Conservation (phyloP, 2,888 invertebrate species). For the Agrenia bidenticulata region DNA sequence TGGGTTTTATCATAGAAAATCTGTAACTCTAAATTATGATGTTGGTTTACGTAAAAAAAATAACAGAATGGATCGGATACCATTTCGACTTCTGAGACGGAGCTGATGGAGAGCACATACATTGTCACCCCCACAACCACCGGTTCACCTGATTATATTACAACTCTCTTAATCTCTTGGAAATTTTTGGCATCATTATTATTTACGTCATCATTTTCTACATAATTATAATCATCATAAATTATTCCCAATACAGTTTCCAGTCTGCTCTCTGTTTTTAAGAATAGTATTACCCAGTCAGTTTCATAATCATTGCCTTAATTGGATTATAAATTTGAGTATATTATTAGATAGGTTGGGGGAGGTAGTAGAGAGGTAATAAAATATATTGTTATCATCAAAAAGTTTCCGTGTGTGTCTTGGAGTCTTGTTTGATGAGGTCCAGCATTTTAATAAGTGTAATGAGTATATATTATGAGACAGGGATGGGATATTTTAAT, state of each 20-base stretch:
- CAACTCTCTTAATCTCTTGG: slow-evolving; percentile 28
- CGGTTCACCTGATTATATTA: slow-evolving; percentile 57
- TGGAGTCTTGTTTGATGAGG: too few relatives aligned
- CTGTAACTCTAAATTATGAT: not conserved
- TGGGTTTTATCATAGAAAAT: slow-evolving; percentile 1
- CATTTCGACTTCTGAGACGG: slow-evolving; percentile 65
- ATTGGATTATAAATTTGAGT: too few relatives aligned
- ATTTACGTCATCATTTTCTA: not conserved
- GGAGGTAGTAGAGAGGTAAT: too few relatives aligned
- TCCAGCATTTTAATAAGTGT: not conserved
- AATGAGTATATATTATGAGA: not conserved
- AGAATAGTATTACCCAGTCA: too few relatives aligned
- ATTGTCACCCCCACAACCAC: slow-evolving; percentile 63
- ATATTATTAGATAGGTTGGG: too few relatives aligned
- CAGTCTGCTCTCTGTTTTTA: slow-evolving; percentile 18
- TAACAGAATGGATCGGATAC: slow-evolving; percentile 55
- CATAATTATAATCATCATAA: too few relatives aligned
- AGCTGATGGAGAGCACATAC: slow-evolving; percentile 63
- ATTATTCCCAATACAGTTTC: too few relatives aligned
- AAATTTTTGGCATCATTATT: slow-evolving; percentile 7
- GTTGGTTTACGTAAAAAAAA: not conserved
- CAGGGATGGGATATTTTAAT: slow-evolving; percentile 1
- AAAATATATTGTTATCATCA: too few relatives aligned
- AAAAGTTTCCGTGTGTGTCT: too few relatives aligned
- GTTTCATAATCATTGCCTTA: too few relatives aligned